Evolutionary conservation across 2,888 invertebrate genomes (phyloP).

Genomic region (Metallyticus violacea): DNA sequence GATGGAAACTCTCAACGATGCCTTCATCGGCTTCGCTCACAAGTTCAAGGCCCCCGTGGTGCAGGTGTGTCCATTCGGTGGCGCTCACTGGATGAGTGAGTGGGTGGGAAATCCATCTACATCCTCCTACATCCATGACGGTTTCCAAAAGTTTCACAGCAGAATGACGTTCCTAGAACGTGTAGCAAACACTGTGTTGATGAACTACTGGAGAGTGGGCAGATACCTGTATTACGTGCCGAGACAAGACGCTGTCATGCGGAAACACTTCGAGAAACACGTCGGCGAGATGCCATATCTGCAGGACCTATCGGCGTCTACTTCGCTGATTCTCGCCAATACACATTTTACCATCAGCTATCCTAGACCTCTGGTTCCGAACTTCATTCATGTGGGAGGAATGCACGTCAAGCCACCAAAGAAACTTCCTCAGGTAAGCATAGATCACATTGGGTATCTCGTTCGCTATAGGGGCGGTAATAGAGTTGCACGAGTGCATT

Average conservation of each 20-base stretch:
- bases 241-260: constrained; percentile 13
- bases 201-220: not conserved
- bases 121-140: constrained; percentile 51
- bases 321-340: constrained; percentile 38
- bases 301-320: constrained; percentile 31
- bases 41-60: constrained; percentile 38
- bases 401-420: constrained; percentile 39
- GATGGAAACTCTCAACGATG: constrained; percentile 24
- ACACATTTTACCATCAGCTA: constrained; percentile 37
- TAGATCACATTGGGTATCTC: too few relatives aligned
- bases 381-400: constrained; percentile 40
- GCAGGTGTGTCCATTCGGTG: constrained; percentile 47
- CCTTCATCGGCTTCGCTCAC: constrained; percentile 25
- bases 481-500: too few relatives aligned
- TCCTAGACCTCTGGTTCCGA: constrained; percentile 37
- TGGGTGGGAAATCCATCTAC: constrained; percentile 50
- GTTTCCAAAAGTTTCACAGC: constrained; percentile 49
- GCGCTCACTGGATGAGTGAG: constrained; percentile 48
- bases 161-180: constrained; percentile 49
- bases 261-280: constrained; percentile 11
- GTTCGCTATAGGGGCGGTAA: too few relatives aligned
- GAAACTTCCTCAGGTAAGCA: constrained; percentile 25
- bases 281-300: constrained; percentile 26
- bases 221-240: constrained; percentile 5
- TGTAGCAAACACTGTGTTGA: constrained; percentile 48